Evolutionary conservation across 2,888 invertebrate species (phyloP), one percentile per base, ranked within the genome.

Genomic region (Rosalia funebris): DNA sequence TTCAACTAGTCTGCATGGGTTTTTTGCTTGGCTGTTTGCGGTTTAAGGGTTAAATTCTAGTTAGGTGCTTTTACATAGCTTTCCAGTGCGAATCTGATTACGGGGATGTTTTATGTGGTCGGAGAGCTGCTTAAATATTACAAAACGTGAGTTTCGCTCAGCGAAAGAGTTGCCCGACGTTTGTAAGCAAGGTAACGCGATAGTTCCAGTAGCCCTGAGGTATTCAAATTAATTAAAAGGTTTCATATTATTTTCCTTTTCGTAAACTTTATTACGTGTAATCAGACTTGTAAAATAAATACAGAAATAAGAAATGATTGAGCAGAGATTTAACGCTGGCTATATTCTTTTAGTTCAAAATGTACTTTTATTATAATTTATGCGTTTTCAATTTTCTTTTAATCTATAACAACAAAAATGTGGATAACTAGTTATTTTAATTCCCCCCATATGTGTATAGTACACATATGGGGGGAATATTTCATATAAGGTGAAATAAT

Each of bases 1-100:
- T 42, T 42, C 42, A 32, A n/a, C 50, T 42, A 42, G 31, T 31
- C 42, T 53, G 32, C 53, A 42, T 17, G 42, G 53, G 32, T 39
- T 39, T 20, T 25, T 44, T 42, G 53, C 32, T 42, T 32, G 15
- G 32, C 19, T 14, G 19, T 53, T 54, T 45, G 54, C 7, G 44
- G 12, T 16, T 36, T 19, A 45, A 15, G 36, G 54, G 57, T 50
- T 37, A 50, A 39, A 31, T 37, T 39, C 50, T 31, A 48, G 36
- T 48, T 48, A 50, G 50, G 50, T 15, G 25, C 32, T 14, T 37
- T 37, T 37, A 19, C 39, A 4, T 20, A 25, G 20, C 25, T 20
- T 25, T 41, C 41, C 2, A 17, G 17, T 17, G 25, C 17, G 17
- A 41, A 44, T 44, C 20, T 11, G 25, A 25, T 15, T 34, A 34